Conservation (phyloP, 2,888 invertebrate species). For the Pinctada fucata region DNA sequence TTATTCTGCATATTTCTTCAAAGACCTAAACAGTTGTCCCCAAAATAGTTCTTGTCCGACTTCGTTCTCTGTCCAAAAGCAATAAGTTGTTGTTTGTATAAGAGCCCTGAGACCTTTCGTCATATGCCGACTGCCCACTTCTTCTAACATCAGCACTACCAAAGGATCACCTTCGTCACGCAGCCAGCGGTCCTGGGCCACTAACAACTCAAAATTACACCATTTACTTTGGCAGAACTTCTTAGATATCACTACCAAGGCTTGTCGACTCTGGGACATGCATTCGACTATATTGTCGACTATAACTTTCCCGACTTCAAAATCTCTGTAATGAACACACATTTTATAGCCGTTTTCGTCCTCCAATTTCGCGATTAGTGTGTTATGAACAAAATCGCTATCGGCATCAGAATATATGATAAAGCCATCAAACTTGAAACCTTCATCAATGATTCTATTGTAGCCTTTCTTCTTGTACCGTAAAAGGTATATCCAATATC, state of each 20-base stretch:
- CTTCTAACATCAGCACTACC: background rate
- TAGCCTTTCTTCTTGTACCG: background rate
- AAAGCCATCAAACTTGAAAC: slow-evolving; percentile 82
- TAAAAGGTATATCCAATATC: slow-evolving; percentile 78
- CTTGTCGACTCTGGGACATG: slow-evolving; percentile 83
- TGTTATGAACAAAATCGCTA: slow-evolving; percentile 82
- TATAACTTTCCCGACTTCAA: slow-evolving; percentile 84
- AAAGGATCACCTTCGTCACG: background rate
- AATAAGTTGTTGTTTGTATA: too few relatives aligned
- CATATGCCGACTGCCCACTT: background rate
- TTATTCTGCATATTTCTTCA: too few relatives aligned
- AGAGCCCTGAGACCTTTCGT: too few relatives aligned
- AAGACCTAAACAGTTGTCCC: too few relatives aligned
- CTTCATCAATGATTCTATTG: slow-evolving; percentile 42
- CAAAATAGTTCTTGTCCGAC: too few relatives aligned
- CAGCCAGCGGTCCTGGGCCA: slow-evolving; percentile 80
- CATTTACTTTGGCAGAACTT: slow-evolving; percentile 84
- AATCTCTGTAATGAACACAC: slow-evolving; percentile 85
- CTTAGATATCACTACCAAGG: slow-evolving; percentile 83
- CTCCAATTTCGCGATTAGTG: slow-evolving; percentile 83
- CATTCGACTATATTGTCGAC: slow-evolving; percentile 85
- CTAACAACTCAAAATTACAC: slow-evolving; percentile 86
- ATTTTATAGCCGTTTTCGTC: slow-evolving; percentile 76
- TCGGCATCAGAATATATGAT: slow-evolving; percentile 85
- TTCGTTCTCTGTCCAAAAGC: too few relatives aligned